Evolutionary conservation across 2,113 vertebrate species (phyloP).

Genomic region (Brachypteracias leptosomus): DNA sequence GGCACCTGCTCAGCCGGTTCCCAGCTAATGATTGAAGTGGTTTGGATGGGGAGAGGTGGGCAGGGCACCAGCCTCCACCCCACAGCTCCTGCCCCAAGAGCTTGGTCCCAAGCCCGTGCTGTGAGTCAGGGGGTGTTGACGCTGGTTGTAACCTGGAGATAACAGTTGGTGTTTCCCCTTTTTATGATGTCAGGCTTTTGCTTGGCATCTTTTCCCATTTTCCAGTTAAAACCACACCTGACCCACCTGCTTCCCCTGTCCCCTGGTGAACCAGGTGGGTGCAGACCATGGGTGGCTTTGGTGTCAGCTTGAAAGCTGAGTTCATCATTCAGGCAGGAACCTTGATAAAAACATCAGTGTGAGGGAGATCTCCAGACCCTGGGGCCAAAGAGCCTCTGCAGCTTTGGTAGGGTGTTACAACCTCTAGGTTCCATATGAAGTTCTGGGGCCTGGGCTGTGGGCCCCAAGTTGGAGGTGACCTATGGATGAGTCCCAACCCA

Average conservation of each 20-base stretch:
- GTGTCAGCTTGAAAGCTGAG: neutral
- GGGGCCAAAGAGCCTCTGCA: accelerated
- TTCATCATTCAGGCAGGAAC: neutral
- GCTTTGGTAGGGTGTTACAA: neutral
- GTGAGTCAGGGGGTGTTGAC: too few species aligned
- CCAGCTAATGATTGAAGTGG: neutral
- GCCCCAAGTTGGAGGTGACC: too few species aligned
- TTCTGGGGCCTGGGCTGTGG: too few species aligned
- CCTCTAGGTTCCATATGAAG: accelerated
- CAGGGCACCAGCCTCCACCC: too few species aligned
- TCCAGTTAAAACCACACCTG: accelerated
- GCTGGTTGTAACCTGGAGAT: accelerated
- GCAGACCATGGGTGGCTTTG: neutral
- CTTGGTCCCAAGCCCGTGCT: neutral
- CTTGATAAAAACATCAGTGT: accelerated
- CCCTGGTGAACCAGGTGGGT: accelerated
- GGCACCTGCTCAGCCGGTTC: neutral
- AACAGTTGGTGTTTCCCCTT: neutral
- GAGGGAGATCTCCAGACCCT: neutral
- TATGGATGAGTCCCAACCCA: too few species aligned
- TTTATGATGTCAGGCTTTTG: neutral
- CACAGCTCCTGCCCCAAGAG: neutral
- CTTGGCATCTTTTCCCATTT: accelerated
- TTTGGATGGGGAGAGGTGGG: accelerated
- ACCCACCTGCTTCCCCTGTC: accelerated